phyloP scores from a whole-genome alignment of 2,113 vertebrate species.

The Syrmaticus mikado region DNA sequence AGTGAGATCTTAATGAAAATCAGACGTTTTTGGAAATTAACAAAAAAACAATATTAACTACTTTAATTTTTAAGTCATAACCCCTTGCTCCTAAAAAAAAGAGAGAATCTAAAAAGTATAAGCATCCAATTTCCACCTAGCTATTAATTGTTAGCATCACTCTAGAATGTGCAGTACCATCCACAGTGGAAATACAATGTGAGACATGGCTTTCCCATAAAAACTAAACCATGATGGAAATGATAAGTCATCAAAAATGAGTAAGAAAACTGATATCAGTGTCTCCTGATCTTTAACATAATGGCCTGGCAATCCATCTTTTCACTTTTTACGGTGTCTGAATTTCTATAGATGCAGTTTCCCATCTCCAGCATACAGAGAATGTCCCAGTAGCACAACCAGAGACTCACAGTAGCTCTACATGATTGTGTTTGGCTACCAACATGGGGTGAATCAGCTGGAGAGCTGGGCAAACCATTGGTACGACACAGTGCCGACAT shows the following conservation, averaged over 20 bases:
- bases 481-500: background rate
- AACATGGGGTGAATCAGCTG: background rate
- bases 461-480: background rate
- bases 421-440: background rate
- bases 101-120: background rate
- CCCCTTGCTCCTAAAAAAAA: background rate
- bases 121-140: background rate
- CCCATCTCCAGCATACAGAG: background rate
- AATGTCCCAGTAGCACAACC: background rate
- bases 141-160: background rate
- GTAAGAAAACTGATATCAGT: background rate
- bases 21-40: background rate
- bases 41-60: background rate
- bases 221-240: background rate
- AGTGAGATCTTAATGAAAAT: background rate
- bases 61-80: background rate
- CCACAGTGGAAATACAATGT: background rate
- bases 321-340: background rate
- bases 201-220: background rate
- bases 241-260: background rate
- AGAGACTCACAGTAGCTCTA: background rate
- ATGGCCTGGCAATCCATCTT: background rate
- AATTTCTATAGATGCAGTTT: background rate
- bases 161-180: background rate
- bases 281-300: background rate